These are phyloP conservation scores for Sarcophaga subvicina DNA, from an alignment of 2,888 invertebrate species.

Conservation along the genomic window DNA sequence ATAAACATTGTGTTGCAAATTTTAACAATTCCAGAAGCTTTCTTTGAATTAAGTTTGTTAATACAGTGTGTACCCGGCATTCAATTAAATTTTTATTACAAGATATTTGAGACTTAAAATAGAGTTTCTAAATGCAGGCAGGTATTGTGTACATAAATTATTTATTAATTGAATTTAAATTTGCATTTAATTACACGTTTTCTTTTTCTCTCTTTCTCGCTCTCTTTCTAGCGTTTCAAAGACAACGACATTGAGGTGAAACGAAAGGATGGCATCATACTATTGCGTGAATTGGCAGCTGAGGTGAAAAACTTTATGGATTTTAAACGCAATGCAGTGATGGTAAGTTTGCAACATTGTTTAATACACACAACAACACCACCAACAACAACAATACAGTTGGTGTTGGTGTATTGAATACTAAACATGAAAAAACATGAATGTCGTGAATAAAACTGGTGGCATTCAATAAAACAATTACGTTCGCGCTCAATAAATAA, in stretches of 20 bases:
- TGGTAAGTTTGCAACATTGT: conserved; percentile 85
- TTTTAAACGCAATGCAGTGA: conserved; percentile 94
- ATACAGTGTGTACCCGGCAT: too few relatives aligned
- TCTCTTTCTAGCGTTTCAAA: conserved; percentile 87
- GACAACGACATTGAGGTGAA: conserved; percentile 89
- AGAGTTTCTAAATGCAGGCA: too few relatives aligned
- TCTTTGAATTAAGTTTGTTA: too few relatives aligned
- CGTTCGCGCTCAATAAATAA: background rate
- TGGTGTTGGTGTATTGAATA: background rate
- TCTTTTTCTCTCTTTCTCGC: conserved; percentile 30
- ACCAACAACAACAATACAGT: background rate
- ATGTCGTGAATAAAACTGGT: too few relatives aligned
- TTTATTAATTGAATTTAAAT: too few relatives aligned
- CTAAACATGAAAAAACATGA: conserved; percentile 33
- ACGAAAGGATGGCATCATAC: conserved; percentile 91
- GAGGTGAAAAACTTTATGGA: conserved; percentile 97
- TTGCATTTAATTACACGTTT: conserved; percentile 3
- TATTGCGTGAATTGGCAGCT: conserved; percentile 93
- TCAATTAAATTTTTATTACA: too few relatives aligned
- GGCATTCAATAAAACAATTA: too few relatives aligned
- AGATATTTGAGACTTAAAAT: too few relatives aligned
- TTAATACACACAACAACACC: background rate
- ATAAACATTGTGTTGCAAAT: too few relatives aligned
- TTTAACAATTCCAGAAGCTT: too few relatives aligned
- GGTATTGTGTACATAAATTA: too few relatives aligned